phyloP scores from a whole-genome alignment of 2,888 invertebrate genomes.

The Caenorhabditis becei region DNA sequence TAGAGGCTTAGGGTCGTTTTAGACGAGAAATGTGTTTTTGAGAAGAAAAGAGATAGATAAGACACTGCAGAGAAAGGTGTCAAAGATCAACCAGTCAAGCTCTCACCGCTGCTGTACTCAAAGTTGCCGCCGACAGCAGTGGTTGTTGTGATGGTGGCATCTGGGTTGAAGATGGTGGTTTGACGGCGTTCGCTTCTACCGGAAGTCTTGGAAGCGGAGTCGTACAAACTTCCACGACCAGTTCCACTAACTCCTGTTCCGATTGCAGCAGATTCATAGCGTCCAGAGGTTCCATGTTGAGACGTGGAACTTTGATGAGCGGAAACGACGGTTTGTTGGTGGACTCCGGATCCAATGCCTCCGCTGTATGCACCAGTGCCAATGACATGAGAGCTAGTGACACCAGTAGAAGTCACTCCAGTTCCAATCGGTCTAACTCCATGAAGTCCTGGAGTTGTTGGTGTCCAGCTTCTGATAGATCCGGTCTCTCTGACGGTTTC shows the following conservation, averaged over 20 bases:
- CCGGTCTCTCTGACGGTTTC: background rate
- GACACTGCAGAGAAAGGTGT: background rate
- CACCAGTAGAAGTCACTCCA: too few species aligned
- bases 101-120: conserved; percentile 7
- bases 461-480: background rate
- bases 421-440: background rate
- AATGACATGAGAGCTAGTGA: too few species aligned
- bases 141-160: background rate
- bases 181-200: background rate
- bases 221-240: too few species aligned
- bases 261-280: too few species aligned
- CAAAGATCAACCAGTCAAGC: background rate
- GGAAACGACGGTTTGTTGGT: too few species aligned
- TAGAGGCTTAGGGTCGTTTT: conserved; percentile 4
- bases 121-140: background rate
- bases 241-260: background rate
- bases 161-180: background rate
- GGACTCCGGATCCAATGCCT: too few species aligned
- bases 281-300: too few species aligned
- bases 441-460: background rate
- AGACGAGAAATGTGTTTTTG: too few species aligned
- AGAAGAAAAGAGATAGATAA: background rate
- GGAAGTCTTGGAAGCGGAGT: too few species aligned
- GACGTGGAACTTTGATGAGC: too few species aligned
- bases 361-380: too few species aligned